Conservation (phyloP, 2,113 vertebrate species). For the Phalacrocorax pelagicus region DNA sequence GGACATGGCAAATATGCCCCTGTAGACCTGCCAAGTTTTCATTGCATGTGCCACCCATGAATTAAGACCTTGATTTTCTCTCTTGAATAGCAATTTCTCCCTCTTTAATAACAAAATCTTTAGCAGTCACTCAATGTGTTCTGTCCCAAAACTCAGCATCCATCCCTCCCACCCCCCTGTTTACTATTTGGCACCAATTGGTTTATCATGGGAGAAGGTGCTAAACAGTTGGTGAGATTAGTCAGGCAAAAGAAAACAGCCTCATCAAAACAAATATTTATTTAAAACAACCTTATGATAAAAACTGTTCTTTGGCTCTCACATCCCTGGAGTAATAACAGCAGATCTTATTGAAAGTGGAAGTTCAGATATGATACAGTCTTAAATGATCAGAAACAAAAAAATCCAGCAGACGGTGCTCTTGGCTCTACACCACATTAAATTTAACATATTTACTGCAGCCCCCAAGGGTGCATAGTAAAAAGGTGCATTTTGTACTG, state of each 20-base stretch:
- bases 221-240: neutral
- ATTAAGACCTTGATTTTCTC: neutral
- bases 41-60: neutral
- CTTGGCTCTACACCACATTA: neutral
- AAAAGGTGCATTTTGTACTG: neutral
- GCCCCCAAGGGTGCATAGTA: neutral
- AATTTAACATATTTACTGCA: neutral
- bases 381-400: neutral
- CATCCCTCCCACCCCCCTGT: neutral
- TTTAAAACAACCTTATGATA: neutral
- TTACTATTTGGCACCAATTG: neutral
- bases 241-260: neutral
- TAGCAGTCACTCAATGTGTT: neutral
- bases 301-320: neutral
- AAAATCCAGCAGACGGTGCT: neutral
- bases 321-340: neutral
- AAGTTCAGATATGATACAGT: neutral
- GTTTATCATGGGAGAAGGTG: neutral
- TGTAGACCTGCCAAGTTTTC: neutral
- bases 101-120: neutral
- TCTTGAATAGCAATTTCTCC: neutral
- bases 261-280: neutral
- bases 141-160: neutral
- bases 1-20: neutral
- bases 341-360: neutral